Evolutionary conservation across 2,888 invertebrate species (phyloP), one percentile per base, ranked within the genome.

Genomic region (Exocentrus adspersus): DNA sequence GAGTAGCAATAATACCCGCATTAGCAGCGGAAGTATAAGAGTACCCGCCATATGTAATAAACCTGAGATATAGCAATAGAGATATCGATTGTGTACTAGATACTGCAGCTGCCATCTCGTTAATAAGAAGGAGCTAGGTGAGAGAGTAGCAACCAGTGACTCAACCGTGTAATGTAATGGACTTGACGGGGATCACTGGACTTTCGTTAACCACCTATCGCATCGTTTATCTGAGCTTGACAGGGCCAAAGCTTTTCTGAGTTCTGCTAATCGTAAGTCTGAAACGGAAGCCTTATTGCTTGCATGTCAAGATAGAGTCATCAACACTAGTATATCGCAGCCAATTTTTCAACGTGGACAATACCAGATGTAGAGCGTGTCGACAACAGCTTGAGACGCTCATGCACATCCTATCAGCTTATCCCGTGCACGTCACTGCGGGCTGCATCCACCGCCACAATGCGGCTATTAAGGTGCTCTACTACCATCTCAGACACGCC

Each of bases 151-250:
- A n/a, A 1, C 1, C 14, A 2, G 12, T 5, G 5, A 3, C n/a
- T 1, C 5, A 10, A 2, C n/a, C 10, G 10, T 12, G 14, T 12
- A 14, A 12, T 2, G 12, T 3, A 2, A n/a, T 37, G n/a, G 14
- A n/a, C 12, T 12, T 37, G 5, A 37, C 17, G 10, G 51, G 17
- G 3, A 37, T 52, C 16, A 32, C 30, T 10, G 51, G 32, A 9
- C 32, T 37, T n/a, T 32, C 14, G 19, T 6, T 19, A 16, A 10
- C 24, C 1, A 17, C 45, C 2, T 20, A 67, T 21, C 10, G 69
- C 45, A 5, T 60, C 12, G 1, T 67, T 28, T 7, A 67, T 17
- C 9, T 64, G 61, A 0, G n/a, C 9, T 19, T 19, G 9, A 10
- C 1, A 2, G 4, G 24, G 16, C 30, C 19, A n/a, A 6, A 17